A percentile compares a stretch with the other conserved stretches of the same genome.
These are phyloP conservation scores for Megaustenia siamemsis DNA, from an alignment of 2,888 invertebrate species.

Conservation along the genomic window DNA sequence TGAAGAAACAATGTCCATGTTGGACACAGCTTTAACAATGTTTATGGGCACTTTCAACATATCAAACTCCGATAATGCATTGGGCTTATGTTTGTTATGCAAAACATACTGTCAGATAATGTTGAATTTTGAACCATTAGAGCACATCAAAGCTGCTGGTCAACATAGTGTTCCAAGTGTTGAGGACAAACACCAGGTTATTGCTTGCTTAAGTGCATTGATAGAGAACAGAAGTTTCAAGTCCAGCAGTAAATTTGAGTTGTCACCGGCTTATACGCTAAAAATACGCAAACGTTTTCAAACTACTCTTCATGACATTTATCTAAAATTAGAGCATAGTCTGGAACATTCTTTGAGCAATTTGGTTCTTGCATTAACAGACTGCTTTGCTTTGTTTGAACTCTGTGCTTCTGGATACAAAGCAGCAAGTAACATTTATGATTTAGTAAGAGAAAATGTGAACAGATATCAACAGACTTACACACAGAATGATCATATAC, in stretches of 20 bases:
- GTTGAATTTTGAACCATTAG: constrained; percentile 61
- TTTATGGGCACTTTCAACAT: constrained; percentile 55
- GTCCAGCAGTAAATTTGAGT: constrained; percentile 12
- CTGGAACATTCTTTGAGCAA: not conserved
- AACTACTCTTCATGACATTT: constrained; percentile 44
- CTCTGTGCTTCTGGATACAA: constrained; percentile 70
- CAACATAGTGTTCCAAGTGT: constrained; percentile 39
- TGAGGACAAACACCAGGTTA: constrained; percentile 51
- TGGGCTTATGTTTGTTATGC: constrained; percentile 62
- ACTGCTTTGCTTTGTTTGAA: constrained; percentile 74
- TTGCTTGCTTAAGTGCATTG: constrained; percentile 55
- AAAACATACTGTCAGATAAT: constrained; percentile 62
- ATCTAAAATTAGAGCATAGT: not conserved
- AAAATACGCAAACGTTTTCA: constrained; percentile 53
- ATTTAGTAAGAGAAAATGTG: constrained; percentile 12
- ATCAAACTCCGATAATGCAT: constrained; percentile 37
- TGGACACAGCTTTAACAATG: constrained; percentile 72
- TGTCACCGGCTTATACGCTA: constrained; percentile 50
- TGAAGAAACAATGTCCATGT: constrained; percentile 73
- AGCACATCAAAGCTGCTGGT: constrained; percentile 40
- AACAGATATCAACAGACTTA: constrained; percentile 5
- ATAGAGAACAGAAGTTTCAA: constrained; percentile 61
- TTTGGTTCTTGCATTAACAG: constrained; percentile 44
- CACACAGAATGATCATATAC: constrained; percentile 1
- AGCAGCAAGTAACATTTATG: constrained; percentile 52